phyloP scores from a whole-genome alignment of 2,797 vertebrate species.

The Cuniculus paca region DNA sequence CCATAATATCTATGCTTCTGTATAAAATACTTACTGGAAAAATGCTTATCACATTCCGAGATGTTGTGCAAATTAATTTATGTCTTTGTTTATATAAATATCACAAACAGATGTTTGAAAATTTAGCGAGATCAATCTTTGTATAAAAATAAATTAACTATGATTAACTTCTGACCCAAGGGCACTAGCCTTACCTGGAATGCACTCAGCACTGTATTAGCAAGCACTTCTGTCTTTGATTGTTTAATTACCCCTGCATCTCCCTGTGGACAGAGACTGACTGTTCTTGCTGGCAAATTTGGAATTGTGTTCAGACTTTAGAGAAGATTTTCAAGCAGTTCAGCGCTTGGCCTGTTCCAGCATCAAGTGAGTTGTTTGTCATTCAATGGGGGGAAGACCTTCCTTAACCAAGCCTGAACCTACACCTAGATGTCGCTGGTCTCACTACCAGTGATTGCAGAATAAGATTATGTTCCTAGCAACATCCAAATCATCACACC shows the following conservation, averaged over 20 bases:
- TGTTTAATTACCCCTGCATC: background rate
- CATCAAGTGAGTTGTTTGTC: background rate
- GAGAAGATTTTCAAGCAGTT: too few species aligned
- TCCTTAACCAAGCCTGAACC: background rate
- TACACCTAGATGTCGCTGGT: fast-evolving
- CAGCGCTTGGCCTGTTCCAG: fast-evolving
- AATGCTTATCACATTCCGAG: background rate
- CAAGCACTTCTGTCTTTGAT: background rate
- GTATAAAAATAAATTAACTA: slow-evolving; percentile 32
- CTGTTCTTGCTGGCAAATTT: background rate
- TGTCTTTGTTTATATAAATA: background rate
- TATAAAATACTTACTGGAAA: background rate
- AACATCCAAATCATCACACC: background rate
- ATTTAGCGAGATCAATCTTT: background rate
- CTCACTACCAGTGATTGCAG: background rate
- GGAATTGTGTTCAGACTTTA: background rate
- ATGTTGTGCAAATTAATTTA: background rate
- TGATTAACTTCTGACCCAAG: background rate
- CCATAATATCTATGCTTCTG: background rate
- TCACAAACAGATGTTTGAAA: background rate
- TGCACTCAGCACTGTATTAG: background rate
- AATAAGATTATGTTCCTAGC: background rate
- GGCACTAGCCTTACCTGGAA: background rate
- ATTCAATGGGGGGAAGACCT: fast-evolving
- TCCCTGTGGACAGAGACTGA: background rate